Evolutionary conservation across 1,140 invertebrate species (phyloP), one percentile per base, ranked within the genome.

Genomic region (Heliconius hewitsoni): DNA sequence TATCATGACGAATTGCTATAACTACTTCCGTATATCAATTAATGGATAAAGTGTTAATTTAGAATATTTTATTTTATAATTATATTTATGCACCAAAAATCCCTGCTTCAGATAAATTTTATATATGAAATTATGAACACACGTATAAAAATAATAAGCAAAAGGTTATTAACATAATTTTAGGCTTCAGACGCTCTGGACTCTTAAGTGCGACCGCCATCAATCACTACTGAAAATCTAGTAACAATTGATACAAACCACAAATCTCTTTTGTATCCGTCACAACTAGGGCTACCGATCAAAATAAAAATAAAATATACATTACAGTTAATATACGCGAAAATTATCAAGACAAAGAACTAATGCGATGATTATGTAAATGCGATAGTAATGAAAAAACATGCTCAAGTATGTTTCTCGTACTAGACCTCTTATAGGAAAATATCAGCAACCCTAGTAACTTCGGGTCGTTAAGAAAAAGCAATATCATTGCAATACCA

Each of bases 211-310:
- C 46, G 79, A 78, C 39, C 77, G 75, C 83, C 84, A 89, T 91
- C 86, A 87, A 91, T 91, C 90, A 91, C 77, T 34, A 71, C 74
- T 75, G 74, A 84, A 91, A 90, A 91, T 84, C 83, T 84, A 89
- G 82, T 88, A 90, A 91, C 86, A 91, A 91, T 30, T 23, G 23
- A 66, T 66, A 66, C 23, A 30, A 66, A 30, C 9, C 23, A 66
- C 27, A 30, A 66, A 66, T 66, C 13, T 66, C 13, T 23, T 27
- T n/a, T 27, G 60, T 27, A 30, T 23, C 4, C 30, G 8, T 16
- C 60, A 66, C 9, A 23, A 23, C 19, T 9, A 60, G 55, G 55
- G 55, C 55, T 60, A 60, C n/a, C 55, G n/a, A 60, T 60, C 50
- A 52, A 52, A 19, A 18, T 3, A 60, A 55, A 55, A 60, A 60